Evolutionary conservation across 2,113 vertebrate species (phyloP).

Genomic region (Marmota flaviventris): DNA sequence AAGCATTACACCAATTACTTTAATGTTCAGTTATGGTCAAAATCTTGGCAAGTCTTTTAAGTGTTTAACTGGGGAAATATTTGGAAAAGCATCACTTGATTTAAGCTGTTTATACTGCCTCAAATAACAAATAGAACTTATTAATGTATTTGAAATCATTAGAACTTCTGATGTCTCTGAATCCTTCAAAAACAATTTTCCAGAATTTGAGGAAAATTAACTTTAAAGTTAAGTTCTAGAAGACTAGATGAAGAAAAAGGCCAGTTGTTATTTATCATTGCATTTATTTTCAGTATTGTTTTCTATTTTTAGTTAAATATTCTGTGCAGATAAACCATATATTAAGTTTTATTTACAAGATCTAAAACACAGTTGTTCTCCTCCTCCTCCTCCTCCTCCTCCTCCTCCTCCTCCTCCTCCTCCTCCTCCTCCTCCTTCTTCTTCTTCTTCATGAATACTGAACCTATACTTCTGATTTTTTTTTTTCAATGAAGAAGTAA

Average conservation of each 20-base stretch:
- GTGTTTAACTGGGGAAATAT: slow-evolving; percentile 48
- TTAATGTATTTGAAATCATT: background rate
- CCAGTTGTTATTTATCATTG: background rate
- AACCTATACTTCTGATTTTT: too few relatives aligned
- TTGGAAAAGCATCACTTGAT: slow-evolving; percentile 29
- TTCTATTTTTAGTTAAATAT: too few relatives aligned
- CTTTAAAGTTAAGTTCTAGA: background rate
- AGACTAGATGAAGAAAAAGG: background rate
- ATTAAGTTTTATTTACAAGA: background rate
- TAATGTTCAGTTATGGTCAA: slow-evolving; percentile 48
- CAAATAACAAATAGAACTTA: background rate
- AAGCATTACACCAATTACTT: slow-evolving; percentile 59
- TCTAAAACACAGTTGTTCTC: background rate
- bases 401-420: too few relatives aligned
- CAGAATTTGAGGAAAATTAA: background rate
- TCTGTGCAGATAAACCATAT: background rate
- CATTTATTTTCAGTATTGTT: background rate
- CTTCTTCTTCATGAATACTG: too few relatives aligned
- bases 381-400: accelerated
- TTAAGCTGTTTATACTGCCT: background rate
- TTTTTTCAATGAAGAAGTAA: background rate
- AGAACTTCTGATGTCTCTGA: background rate
- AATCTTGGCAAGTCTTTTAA: slow-evolving; percentile 52
- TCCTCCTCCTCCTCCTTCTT: too few relatives aligned
- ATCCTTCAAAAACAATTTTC: background rate